These are phyloP conservation scores for Ridgeia piscesae DNA, from an alignment of 1,140 invertebrate genomes.

Conservation along the genomic window DNA sequence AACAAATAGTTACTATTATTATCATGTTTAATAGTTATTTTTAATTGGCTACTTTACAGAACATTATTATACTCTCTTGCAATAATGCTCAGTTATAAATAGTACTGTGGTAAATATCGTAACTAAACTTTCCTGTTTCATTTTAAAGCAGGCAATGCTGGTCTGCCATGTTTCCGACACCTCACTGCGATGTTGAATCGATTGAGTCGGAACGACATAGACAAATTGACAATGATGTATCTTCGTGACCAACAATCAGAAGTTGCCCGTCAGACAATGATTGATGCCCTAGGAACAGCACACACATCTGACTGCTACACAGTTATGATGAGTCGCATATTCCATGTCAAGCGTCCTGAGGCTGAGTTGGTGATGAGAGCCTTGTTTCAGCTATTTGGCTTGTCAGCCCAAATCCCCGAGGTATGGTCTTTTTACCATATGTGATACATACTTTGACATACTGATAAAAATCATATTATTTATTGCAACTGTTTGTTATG, in stretches of 20 bases:
- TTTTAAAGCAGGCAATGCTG: too few relatives aligned
- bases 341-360: neutral
- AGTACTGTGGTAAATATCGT: too few relatives aligned
- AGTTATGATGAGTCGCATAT: neutral
- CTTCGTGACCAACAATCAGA: neutral
- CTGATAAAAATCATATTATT: too few relatives aligned
- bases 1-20: too few relatives aligned
- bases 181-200: neutral
- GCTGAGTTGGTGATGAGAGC: neutral
- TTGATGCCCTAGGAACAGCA: neutral
- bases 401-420: neutral
- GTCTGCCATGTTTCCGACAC: neutral
- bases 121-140: too few relatives aligned
- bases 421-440: neutral
- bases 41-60: too few relatives aligned
- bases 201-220: neutral
- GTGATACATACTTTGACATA: too few relatives aligned
- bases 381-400: neutral
- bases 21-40: too few relatives aligned
- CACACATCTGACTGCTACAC: neutral
- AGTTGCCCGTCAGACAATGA: neutral
- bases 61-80: too few relatives aligned
- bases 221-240: neutral
- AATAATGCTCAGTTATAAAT: too few relatives aligned
- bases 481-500: too few relatives aligned